A percentile compares a stretch with the other conserved stretches of the same genome.
Evolutionary conservation across 2,797 vertebrate species (phyloP).

Genomic region (Esox lucius): DNA sequence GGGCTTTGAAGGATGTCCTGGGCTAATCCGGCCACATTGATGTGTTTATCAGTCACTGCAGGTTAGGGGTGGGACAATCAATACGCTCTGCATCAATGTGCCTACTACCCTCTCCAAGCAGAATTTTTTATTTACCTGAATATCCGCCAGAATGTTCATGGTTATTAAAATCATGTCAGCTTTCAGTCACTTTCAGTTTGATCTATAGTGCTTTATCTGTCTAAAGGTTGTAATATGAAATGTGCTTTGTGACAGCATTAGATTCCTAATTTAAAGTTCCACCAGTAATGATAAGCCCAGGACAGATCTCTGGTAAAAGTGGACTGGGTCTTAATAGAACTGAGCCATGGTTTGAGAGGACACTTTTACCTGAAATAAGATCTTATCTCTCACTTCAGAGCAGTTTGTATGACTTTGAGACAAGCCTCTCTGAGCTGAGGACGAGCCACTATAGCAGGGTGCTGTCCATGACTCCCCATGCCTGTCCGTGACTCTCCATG

Average conservation of each 20-base stretch:
- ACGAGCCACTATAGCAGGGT: background rate
- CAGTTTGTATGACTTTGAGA: slow-evolving; percentile 16
- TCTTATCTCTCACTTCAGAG: slow-evolving; percentile 7
- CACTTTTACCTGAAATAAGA: slow-evolving; percentile 9
- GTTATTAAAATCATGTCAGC: slow-evolving; percentile 45
- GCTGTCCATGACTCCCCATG: background rate
- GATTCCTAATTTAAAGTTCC: background rate
- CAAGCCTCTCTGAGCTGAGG: background rate
- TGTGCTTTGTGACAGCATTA: background rate
- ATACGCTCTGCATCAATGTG: slow-evolving; percentile 55
- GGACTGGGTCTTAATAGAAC: background rate
- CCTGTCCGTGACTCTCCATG: background rate
- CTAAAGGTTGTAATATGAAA: background rate
- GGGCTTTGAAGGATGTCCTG: slow-evolving; percentile 54
- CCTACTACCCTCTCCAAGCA: slow-evolving; percentile 34
- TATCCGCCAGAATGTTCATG: slow-evolving; percentile 22
- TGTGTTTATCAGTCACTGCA: slow-evolving; percentile 56
- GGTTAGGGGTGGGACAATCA: slow-evolving; percentile 51
- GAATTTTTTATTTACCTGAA: slow-evolving; percentile 30
- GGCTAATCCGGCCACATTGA: slow-evolving; percentile 55
- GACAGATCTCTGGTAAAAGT: background rate
- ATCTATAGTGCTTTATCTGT: slow-evolving; percentile 20
- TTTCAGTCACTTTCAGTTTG: slow-evolving; percentile 29
- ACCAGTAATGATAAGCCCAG: background rate
- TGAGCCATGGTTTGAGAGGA: background rate